phyloP scores from a whole-genome alignment of 2,113 vertebrate genomes.

The Bos taurus region DNA sequence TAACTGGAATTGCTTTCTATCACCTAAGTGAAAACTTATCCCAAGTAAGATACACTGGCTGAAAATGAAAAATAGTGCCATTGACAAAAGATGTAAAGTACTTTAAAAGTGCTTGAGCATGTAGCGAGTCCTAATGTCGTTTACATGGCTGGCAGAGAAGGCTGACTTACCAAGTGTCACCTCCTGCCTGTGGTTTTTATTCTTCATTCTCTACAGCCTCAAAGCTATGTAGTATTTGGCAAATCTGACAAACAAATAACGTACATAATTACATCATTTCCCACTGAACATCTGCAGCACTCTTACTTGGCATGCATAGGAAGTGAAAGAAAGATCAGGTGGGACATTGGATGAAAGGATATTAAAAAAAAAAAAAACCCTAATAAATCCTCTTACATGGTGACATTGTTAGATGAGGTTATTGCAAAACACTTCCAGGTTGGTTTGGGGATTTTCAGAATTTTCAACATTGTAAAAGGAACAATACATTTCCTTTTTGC shows the following conservation, averaged over 20 bases:
- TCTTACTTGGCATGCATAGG: not conserved
- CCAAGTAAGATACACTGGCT: not conserved
- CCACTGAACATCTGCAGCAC: not conserved
- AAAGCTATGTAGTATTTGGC: not conserved
- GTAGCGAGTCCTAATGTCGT: not conserved
- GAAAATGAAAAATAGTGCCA: not conserved
- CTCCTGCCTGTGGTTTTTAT: not conserved
- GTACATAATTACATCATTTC: not conserved
- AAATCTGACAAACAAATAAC: not conserved
- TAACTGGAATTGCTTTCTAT: not conserved
- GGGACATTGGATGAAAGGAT: not conserved
- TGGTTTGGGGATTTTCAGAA: accelerated
- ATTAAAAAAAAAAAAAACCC: not conserved
- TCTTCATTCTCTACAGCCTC: not conserved
- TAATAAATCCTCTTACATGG: not conserved
- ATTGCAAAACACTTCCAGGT: not conserved
- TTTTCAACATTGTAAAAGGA: not conserved
- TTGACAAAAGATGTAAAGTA: not conserved
- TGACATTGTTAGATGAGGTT: not conserved
- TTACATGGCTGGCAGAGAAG: not conserved
- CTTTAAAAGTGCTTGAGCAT: not conserved
- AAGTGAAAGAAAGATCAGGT: not conserved
- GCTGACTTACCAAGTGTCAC: not conserved
- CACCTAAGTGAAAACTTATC: not conserved
- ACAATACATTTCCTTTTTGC: conserved; percentile 63